Base-by-base conservation (phyloP, 2,797 vertebrate genomes). In the Kryptopterus vitreolus region DNA sequence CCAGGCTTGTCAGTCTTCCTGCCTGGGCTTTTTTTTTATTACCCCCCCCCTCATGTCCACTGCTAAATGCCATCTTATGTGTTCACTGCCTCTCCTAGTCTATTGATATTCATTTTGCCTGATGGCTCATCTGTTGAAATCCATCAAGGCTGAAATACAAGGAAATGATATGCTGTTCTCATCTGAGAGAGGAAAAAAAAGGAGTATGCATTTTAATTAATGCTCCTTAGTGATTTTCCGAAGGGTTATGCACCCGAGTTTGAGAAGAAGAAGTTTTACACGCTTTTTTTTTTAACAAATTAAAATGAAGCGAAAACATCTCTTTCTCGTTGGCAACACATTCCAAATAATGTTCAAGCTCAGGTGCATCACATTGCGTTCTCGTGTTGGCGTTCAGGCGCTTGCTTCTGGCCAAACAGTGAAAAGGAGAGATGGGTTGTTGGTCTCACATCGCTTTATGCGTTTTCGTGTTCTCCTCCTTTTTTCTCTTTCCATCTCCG, bases 401-500 rank as follows among this genome's bases (percentile, higher is more conserved):
- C 58, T 66, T 78, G 69, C 78, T 24, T 73, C 68, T 74, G 61
- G 76, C 75, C 52, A 69, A 81, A 50, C 75, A 48, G 53, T 75
- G 50, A 63, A 76, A 75, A 79, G 57, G 20, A 26, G 38, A 63
- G 66, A 52, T 52, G n/a, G 20, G 31, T 65, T 80, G 71, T 86
- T 71, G 52, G 72, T n/a, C 52, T 77, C 77, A 26, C 72, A 71
- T 86, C 59, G 20, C 26, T 48, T 52, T 87, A 87, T 87, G 85
- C 82, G 84, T 66, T 87, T 89, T 88, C 87, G 90, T 88, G 84
- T 86, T 85, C 88, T 88, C 89, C 88, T 86, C 82, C 88, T 86
- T 82, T 86, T 86, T 87, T 69, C 84, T 86, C 84, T 87, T 33
- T 91, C 90, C 91, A 55, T 53, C 88, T 89, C 91, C 95, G 93